Evolutionary conservation across 2,797 vertebrate species (phyloP).

Genomic region (Bradypus variegatus): DNA sequence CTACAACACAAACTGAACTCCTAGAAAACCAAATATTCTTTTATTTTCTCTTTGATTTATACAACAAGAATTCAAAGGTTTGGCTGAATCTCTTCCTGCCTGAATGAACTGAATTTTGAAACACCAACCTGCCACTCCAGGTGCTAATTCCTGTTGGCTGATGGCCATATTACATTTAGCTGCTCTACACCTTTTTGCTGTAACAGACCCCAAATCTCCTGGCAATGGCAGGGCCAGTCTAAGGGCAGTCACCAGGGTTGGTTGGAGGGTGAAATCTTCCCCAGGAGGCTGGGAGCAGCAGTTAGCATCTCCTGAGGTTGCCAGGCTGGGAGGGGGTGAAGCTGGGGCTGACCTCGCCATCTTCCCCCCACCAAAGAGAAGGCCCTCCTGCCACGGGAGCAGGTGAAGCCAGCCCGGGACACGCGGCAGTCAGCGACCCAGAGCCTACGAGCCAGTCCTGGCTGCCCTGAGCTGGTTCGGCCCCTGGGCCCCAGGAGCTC

Average conservation of each 20-base stretch:
- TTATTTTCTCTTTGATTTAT: background rate
- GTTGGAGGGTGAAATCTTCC: background rate
- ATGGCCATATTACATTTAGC: too few species aligned
- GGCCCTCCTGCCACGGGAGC: too few species aligned
- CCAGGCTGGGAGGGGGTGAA: background rate
- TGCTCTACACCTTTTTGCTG: too few species aligned
- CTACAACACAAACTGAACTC: background rate
- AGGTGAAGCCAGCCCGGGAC: background rate
- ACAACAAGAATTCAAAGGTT: background rate
- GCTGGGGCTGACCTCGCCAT: background rate
- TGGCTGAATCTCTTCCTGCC: background rate
- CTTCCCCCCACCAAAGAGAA: background rate
- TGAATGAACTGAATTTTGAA: accelerated
- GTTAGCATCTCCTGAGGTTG: background rate
- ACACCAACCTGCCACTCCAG: too few species aligned
- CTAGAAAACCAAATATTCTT: accelerated
- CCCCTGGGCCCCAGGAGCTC: accelerated
- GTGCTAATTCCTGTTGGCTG: too few species aligned
- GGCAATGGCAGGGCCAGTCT: too few species aligned
- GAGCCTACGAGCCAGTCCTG: background rate
- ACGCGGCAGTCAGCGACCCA: accelerated
- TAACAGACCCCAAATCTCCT: too few species aligned
- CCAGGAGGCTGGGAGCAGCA: accelerated
- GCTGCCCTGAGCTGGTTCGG: background rate
- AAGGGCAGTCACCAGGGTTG: too few species aligned